A percentile compares a stretch with the other conserved stretches of the same genome.
Conservation (phyloP, 2,797 vertebrate genomes). For the Borostomias antarcticus region DNA sequence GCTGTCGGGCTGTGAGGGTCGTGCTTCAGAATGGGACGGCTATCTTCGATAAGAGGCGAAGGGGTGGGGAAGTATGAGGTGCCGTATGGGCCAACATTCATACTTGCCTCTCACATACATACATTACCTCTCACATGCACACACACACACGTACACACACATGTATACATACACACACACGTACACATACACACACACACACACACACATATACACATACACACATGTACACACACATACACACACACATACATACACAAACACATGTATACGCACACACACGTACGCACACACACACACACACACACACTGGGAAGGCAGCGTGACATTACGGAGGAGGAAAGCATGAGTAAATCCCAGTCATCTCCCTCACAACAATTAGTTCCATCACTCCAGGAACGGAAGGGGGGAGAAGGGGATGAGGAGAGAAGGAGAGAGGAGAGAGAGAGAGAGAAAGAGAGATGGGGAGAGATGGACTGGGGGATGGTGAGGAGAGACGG, state of each 20-base stretch:
- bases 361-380: slow-evolving; percentile 18
- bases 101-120: no score
- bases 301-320: slow-evolving; percentile 5
- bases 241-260: slow-evolving; percentile 1
- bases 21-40: no score
- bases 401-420: not conserved
- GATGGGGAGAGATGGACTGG: not conserved
- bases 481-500: not conserved
- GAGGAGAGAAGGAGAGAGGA: not conserved
- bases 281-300: not conserved
- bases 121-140: no score
- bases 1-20: no score
- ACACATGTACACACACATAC: not conserved
- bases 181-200: not conserved
- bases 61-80: no score
- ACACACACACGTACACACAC: not conserved
- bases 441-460: slow-evolving; percentile 8
- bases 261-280: not conserved
- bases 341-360: slow-evolving; percentile 8
- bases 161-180: not conserved
- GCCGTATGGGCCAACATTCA: no score
- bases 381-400: slow-evolving; percentile 17
- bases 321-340: slow-evolving; percentile 31
- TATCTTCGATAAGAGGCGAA: no score
- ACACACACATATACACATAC: not conserved